These are phyloP conservation scores for Lycocerus yunnanus DNA, from an alignment of 2,888 invertebrate species.

Conservation along the genomic window DNA sequence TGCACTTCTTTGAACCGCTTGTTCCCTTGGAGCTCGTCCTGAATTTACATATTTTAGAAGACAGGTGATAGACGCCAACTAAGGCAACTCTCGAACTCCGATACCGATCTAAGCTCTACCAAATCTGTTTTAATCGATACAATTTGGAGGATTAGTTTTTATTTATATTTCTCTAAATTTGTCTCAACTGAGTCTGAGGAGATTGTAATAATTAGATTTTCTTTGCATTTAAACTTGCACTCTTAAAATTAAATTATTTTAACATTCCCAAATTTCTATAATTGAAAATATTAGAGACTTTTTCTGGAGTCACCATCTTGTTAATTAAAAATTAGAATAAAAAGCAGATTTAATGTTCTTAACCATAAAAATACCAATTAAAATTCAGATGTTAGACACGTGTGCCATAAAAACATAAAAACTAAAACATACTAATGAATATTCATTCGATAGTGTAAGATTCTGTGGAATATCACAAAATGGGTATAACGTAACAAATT, in stretches of 20 bases:
- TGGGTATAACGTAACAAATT: not conserved
- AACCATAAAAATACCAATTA: not conserved
- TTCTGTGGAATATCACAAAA: not conserved
- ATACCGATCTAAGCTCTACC: no score
- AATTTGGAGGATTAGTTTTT: no score
- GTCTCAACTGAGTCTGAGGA: no score
- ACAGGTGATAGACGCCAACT: not conserved
- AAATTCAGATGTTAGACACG: not conserved
- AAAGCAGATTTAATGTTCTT: not conserved
- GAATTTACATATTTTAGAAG: not conserved
- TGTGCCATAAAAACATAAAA: not conserved
- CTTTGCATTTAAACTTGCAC: no score
- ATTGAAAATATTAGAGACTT: no score
- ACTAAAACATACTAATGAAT: not conserved
- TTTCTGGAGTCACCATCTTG: not conserved
- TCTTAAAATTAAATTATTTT: no score
- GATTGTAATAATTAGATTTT: no score
- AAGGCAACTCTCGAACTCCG: not conserved
- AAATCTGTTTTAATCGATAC: no score
- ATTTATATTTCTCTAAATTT: no score
- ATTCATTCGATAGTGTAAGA: not conserved
- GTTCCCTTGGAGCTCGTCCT: not conserved
- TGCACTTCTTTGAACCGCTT: not conserved
- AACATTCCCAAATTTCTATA: no score
- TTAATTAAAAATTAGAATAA: not conserved